Base-by-base conservation (phyloP, 37 sponge, comb jelly and placozoan genomes). In the Beroe ovata region DNA sequence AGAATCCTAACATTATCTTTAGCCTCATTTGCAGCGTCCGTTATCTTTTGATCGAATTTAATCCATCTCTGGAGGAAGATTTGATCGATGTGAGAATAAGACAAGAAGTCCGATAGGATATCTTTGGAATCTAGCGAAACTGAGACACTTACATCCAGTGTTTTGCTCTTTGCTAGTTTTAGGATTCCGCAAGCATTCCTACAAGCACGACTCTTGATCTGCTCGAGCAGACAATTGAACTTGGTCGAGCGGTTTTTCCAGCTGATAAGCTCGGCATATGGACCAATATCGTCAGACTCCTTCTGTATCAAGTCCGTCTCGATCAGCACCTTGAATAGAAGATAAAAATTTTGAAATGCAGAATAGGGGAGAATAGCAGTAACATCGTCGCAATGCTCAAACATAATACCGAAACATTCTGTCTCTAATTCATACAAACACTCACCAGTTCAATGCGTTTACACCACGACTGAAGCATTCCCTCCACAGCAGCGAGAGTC, bases 1-100 rank as follows among this genome's bases (percentile, higher is more conserved):
- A 96, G 92, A 47, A 92, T 94, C 92, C 92, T 93, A 20, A 96
- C 93, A 60, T 94, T 96, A 42, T 96, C 97, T 71, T 93, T 94
- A 23, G 97, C 93, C 71, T 96, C 97, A 88, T 96, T 96, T 22
- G 95, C 91, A 0, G 91, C 94, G 91, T 96, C 97, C 42, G 97
- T 96, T 71, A 96, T 94, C 23, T 58, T 38, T 29, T 71, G 62
- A 89, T 96, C 97, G 38, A 94, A 91, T 34, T 88, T 90, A 14
- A 72, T 66, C 97, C 95, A 96, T 0, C 40, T 60, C 95, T 94
- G 69, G 1, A 30, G 54, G n/a, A n/a, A n/a, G n/a, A n/a, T n/a
- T n/a, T n/a, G n/a, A n/a, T n/a, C n/a, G n/a, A n/a, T n/a, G n/a
- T n/a, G n/a, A n/a, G n/a, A n/a, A n/a, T n/a, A n/a, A n/a, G n/a